Conservation (phyloP, 2,797 vertebrate species). For the Echeneis naucrates region DNA sequence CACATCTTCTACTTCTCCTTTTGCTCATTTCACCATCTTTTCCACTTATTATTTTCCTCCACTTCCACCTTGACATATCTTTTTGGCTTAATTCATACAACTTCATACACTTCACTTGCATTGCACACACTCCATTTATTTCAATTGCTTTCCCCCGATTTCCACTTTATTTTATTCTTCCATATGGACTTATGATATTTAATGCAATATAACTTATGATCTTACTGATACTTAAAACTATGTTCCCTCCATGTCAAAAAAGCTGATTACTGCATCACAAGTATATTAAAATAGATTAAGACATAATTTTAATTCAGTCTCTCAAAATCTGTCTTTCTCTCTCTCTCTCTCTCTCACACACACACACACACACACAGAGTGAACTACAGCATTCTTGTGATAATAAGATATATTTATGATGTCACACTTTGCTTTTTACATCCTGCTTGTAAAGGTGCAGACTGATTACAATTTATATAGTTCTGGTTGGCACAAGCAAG, state of each 20-base stretch:
- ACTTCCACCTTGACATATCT: neutral
- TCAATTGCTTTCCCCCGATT: neutral
- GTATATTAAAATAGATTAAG: neutral
- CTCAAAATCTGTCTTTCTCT: neutral
- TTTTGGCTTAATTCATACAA: neutral
- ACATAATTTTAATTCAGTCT: neutral
- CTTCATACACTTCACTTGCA: neutral
- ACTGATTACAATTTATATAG: slow-evolving; percentile 40
- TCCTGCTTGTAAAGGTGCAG: slow-evolving; percentile 30
- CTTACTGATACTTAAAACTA: no score
- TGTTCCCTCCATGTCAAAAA: no score
- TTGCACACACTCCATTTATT: neutral
- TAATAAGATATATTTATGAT: slow-evolving; percentile 7
- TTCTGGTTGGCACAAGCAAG: slow-evolving; percentile 39
- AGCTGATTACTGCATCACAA: neutral
- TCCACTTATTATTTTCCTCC: neutral
- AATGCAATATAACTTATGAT: neutral
- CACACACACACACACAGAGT: neutral
- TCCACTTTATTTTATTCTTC: neutral
- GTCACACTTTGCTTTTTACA: slow-evolving; percentile 20
- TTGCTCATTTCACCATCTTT: no score
- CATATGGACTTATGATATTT: neutral
- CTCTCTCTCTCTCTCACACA: neutral
- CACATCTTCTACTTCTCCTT: no score
- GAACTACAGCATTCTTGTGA: slow-evolving; percentile 13